Evolutionary conservation across 2,113 vertebrate genomes (phyloP).

Genomic region (Hipposideros armiger): DNA sequence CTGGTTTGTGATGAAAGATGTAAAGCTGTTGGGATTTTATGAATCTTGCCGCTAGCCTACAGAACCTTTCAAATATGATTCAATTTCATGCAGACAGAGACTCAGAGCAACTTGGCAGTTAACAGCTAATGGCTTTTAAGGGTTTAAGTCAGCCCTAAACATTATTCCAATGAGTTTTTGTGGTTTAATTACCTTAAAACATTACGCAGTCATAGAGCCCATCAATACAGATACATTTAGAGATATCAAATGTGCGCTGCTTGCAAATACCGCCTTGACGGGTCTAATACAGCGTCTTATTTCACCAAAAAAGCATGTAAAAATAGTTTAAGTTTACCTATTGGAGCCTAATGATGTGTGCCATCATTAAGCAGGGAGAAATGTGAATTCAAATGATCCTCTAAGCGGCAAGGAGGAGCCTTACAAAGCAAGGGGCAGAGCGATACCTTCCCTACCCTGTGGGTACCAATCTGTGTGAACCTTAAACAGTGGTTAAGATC

Average conservation of each 20-base stretch:
- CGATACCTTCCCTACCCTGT: background rate
- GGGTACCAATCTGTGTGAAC: background rate
- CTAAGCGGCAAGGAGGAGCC: conserved; percentile 29
- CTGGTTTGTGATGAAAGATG: conserved; percentile 69
- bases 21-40: conserved; percentile 72
- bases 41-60: conserved; percentile 73
- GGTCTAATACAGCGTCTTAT: conserved; percentile 46
- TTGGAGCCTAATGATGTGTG: conserved; percentile 72
- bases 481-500: background rate
- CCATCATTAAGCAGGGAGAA: conserved; percentile 54
- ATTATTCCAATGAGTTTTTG: conserved; percentile 81
- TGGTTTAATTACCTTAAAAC: conserved; percentile 83
- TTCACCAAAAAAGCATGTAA: conserved; percentile 60
- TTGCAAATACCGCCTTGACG: conserved; percentile 13
- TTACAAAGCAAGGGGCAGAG: background rate
- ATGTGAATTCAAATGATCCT: conserved; percentile 61
- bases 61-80: conserved; percentile 79
- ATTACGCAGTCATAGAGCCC: conserved; percentile 73
- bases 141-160: conserved; percentile 82
- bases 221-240: conserved; percentile 77
- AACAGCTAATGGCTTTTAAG: conserved; percentile 83
- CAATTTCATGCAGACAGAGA: conserved; percentile 76
- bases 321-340: conserved; percentile 71
- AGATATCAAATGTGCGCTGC: conserved; percentile 42
- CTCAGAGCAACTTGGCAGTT: conserved; percentile 82